Percentiles rank a stretch among this genome's conserved stretches.
Evolutionary conservation across 2,113 vertebrate genomes (phyloP).

Genomic region (Podocnemis expansa): DNA sequence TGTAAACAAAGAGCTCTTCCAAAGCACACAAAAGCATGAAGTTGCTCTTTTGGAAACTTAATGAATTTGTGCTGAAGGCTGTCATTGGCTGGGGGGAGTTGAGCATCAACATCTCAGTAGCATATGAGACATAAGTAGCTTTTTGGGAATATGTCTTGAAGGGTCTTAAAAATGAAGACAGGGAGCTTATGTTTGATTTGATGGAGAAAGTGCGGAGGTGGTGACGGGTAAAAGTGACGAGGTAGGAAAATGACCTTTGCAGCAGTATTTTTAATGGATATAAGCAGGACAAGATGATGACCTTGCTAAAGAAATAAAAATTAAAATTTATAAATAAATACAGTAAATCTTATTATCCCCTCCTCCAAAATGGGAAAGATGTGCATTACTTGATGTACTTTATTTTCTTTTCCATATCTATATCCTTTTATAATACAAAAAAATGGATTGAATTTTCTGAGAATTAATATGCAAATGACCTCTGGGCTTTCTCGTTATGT

Average conservation of each 20-base stretch:
- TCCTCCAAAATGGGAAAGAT: not conserved
- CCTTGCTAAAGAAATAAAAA: not conserved
- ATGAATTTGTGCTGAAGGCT: not conserved
- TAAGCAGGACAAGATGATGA: not conserved
- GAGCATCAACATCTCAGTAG: not conserved
- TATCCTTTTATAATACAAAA: not conserved
- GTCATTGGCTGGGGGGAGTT: not conserved
- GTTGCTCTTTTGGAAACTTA: not conserved
- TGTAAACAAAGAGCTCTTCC: not conserved
- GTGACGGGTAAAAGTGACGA: not conserved
- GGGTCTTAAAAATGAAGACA: not conserved
- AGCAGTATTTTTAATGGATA: not conserved
- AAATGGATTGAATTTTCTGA: not conserved
- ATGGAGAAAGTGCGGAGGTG: not conserved
- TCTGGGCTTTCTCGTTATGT: not conserved
- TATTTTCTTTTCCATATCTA: not conserved
- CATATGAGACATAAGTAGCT: not conserved
- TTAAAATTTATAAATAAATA: not conserved
- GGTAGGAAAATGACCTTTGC: not conserved
- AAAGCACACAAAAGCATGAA: not conserved
- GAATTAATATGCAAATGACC: not conserved
- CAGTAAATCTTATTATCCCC: not conserved
- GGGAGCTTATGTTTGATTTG: not conserved
- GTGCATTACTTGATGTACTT: accelerated
- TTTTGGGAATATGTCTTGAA: not conserved